Percentiles rank a stretch among this genome's conserved stretches.
These are phyloP conservation scores for Sarcophilus harrisii DNA, from an alignment of 2,797 vertebrate species.

Conservation along the genomic window DNA sequence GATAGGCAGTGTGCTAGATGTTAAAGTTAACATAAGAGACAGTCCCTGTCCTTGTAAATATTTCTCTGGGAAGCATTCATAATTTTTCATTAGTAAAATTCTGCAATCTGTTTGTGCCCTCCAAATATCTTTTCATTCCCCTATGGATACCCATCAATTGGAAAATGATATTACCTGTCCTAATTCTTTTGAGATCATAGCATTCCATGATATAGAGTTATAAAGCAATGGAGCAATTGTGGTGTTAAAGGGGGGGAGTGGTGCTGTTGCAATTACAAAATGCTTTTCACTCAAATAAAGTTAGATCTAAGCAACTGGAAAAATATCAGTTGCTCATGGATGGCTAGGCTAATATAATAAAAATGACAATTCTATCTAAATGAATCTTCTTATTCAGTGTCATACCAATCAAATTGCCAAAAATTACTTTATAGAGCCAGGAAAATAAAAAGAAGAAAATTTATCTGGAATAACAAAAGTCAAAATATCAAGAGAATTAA, in stretches of 20 bases:
- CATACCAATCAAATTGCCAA: no score
- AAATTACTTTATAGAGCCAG: no score
- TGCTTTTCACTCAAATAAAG: no score
- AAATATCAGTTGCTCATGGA: no score
- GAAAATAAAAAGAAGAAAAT: no score
- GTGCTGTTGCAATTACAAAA: no score
- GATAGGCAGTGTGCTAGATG: background rate
- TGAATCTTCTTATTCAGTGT: no score
- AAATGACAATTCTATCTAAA: no score
- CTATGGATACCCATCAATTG: background rate
- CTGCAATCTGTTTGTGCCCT: background rate
- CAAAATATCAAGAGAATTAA: no score
- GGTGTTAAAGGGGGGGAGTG: background rate
- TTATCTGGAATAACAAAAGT: no score
- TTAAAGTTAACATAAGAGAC: background rate
- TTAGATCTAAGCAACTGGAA: no score
- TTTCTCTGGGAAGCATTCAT: background rate
- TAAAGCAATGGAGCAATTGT: background rate
- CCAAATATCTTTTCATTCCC: background rate
- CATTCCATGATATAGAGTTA: background rate
- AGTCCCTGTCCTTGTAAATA: background rate
- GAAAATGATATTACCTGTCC: background rate
- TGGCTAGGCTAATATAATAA: no score
- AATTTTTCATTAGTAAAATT: background rate
- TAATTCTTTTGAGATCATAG: background rate